Evolutionary conservation across 2,113 vertebrate genomes (phyloP).

Genomic region (Andinoacara biseriatus): DNA sequence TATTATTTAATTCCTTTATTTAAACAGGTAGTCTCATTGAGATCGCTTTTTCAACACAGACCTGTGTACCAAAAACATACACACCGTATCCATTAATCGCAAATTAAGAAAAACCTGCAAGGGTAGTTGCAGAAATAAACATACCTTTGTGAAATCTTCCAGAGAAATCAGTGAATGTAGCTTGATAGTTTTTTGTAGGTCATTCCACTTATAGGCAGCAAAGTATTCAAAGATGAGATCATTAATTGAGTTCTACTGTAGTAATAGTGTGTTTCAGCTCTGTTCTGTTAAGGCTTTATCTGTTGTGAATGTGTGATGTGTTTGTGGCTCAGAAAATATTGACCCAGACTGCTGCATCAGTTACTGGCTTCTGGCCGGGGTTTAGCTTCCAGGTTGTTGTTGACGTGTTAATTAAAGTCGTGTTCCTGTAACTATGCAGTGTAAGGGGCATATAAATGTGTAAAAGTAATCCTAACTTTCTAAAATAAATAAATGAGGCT

Average conservation of each 20-base stretch:
- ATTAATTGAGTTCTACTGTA: neutral
- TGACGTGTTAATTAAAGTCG: neutral
- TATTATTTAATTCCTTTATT: neutral
- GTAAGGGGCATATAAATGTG: neutral
- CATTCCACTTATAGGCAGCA: neutral
- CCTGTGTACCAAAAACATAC: neutral
- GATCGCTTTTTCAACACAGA: neutral
- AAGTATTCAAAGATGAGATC: neutral
- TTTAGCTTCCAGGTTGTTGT: neutral
- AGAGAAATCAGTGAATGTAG: neutral
- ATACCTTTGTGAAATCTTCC: neutral
- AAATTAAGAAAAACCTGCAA: neutral
- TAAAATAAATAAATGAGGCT: neutral
- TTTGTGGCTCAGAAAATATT: conserved; percentile 9
- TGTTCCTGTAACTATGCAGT: too few species aligned
- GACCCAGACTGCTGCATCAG: neutral
- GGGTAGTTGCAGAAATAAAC: neutral
- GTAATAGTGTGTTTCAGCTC: neutral
- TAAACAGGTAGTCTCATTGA: neutral
- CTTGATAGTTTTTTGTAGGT: neutral
- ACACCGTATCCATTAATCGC: neutral
- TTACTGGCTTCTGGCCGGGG: neutral
- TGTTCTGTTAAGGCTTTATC: neutral
- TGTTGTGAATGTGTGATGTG: neutral
- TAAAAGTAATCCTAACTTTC: neutral